These are phyloP conservation scores for Drosophila nigromelanica DNA, from an alignment of 1,140 invertebrate genomes.

Conservation along the genomic window DNA sequence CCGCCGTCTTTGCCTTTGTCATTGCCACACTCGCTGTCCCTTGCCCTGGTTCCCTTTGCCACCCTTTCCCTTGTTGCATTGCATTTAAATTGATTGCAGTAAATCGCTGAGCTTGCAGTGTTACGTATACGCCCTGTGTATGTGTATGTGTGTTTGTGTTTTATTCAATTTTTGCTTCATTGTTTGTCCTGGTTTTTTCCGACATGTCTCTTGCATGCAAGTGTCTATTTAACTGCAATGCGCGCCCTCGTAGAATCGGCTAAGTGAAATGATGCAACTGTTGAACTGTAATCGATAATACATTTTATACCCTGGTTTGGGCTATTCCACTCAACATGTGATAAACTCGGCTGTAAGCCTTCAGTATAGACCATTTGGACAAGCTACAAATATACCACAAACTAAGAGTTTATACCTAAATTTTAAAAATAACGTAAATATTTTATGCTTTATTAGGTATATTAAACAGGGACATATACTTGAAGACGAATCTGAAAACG, in stretches of 20 bases:
- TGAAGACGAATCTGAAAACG: no score
- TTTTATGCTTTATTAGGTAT: no score
- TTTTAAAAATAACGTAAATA: no score
- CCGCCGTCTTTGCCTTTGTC: conserved; percentile 23
- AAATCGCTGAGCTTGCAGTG: conserved; percentile 57
- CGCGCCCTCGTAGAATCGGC: conserved; percentile 40
- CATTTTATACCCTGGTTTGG: conserved; percentile 1
- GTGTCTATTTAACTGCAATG: conserved; percentile 80
- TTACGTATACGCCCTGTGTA: conserved; percentile 54
- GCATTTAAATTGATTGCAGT: conserved; percentile 82
- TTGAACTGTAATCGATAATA: conserved; percentile 71
- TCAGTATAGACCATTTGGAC: no score
- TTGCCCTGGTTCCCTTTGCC: conserved; percentile 5
- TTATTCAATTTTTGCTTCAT: conserved; percentile 73
- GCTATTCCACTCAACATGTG: background rate
- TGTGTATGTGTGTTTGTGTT: conserved; percentile 62
- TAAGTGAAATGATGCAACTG: conserved; percentile 81
- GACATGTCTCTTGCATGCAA: conserved; percentile 74
- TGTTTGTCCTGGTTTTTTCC: conserved; percentile 75
- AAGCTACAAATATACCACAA: no score
- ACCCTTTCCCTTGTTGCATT: conserved; percentile 34
- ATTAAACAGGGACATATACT: no score
- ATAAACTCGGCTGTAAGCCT: background rate
- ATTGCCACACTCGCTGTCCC: conserved; percentile 28
- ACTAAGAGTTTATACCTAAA: no score